A percentile compares a stretch with the other conserved stretches of the same genome.
phyloP scores from a whole-genome alignment of 2,113 vertebrate species.

The Lynx canadensis region DNA sequence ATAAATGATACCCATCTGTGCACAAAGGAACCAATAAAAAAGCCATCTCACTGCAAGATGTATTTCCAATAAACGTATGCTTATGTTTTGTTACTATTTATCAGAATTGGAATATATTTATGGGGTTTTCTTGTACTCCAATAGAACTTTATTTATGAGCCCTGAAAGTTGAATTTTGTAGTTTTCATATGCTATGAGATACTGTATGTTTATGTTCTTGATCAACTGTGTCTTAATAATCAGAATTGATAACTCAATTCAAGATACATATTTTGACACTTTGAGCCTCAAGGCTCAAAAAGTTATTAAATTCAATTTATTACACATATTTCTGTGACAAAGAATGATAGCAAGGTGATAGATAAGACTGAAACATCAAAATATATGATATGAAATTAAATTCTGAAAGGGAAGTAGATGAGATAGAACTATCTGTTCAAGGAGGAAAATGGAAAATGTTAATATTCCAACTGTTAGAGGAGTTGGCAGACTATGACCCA shows the following conservation, averaged over 20 bases:
- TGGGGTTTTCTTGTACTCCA: background rate
- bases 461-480: background rate
- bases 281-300: background rate
- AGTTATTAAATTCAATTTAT: background rate
- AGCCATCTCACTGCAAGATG: background rate
- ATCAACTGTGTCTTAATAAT: background rate
- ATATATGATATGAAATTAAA: background rate
- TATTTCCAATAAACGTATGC: background rate
- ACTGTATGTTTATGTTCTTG: background rate
- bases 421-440: background rate
- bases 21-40: background rate
- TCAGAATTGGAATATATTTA: background rate
- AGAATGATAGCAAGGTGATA: background rate
- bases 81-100: background rate
- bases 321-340: background rate
- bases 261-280: conserved; percentile 8
- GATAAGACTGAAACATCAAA: background rate
- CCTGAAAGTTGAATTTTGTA: background rate
- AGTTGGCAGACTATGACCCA: background rate
- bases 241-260: background rate
- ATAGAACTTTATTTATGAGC: background rate
- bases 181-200: background rate
- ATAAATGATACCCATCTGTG: background rate
- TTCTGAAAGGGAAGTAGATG: background rate
- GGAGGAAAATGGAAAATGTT: background rate